A percentile compares a stretch with the other conserved stretches of the same genome.
Conservation (phyloP, 2,888 invertebrate species). For the Lasioglossum pauxillum region DNA sequence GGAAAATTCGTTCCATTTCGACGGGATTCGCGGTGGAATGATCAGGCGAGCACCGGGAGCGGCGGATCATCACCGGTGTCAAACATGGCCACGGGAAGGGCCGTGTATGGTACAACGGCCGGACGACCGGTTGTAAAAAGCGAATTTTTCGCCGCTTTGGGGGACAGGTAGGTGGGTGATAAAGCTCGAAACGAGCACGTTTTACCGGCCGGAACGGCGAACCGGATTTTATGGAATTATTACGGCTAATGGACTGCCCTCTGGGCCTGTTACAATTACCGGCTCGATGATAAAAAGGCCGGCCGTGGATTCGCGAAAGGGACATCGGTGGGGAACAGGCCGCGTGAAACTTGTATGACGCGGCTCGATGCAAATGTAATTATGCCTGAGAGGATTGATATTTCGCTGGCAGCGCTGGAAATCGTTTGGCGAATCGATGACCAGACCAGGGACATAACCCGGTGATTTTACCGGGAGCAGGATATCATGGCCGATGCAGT, state of each 20-base stretch:
- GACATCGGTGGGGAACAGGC: slow-evolving; percentile 24
- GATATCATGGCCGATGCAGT: neutral
- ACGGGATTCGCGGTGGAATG: slow-evolving; percentile 5
- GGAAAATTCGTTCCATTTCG: neutral
- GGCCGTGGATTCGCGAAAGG: slow-evolving; percentile 32
- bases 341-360: slow-evolving; percentile 51
- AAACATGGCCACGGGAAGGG: slow-evolving; percentile 15
- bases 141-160: slow-evolving; percentile 55
- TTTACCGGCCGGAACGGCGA: slow-evolving; percentile 50
- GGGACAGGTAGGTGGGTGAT: slow-evolving; percentile 47
- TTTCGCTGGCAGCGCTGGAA: slow-evolving; percentile 35
- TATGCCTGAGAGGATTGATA: slow-evolving; percentile 53
- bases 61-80: slow-evolving; percentile 35
- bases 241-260: slow-evolving; percentile 70
- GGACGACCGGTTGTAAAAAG: slow-evolving; percentile 43
- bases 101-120: slow-evolving; percentile 14
- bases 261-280: slow-evolving; percentile 69
- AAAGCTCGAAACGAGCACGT: slow-evolving; percentile 64
- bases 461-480: neutral
- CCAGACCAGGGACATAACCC: neutral
- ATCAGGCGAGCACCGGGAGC: slow-evolving; percentile 1
- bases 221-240: slow-evolving; percentile 71
- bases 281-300: slow-evolving; percentile 59
- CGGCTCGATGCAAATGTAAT: slow-evolving; percentile 51
- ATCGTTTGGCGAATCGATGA: slow-evolving; percentile 21